Conservation (phyloP, 2,797 vertebrate genomes). For the Parauchenoglanis ngamensis region DNA sequence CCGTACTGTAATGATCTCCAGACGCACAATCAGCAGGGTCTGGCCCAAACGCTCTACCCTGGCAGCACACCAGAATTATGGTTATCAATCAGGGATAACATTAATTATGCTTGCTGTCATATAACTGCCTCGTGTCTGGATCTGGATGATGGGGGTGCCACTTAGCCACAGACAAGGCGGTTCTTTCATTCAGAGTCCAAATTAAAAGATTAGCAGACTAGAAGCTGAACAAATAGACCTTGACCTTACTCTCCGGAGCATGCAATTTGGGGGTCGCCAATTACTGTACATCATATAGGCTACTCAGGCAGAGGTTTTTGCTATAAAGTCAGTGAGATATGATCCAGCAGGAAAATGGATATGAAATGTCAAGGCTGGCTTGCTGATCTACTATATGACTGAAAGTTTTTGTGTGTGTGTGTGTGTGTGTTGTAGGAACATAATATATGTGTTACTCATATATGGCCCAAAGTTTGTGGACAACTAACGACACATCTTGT, state of each 20-base stretch:
- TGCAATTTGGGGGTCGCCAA: slow-evolving; percentile 16
- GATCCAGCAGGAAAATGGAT: too few species aligned
- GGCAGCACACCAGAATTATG: slow-evolving; percentile 46
- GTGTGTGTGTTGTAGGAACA: not conserved
- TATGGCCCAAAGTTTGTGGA: not conserved
- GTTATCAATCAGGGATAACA: slow-evolving; percentile 59
- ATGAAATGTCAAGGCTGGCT: too few species aligned
- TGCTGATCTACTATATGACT: not conserved
- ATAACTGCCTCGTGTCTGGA: slow-evolving; percentile 24
- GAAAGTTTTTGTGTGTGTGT: not conserved
- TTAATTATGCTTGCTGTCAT: slow-evolving; percentile 56
- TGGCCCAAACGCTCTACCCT: slow-evolving; percentile 29
- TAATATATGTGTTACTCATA: not conserved
- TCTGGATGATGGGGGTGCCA: slow-evolving; percentile 45
- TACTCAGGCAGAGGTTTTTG: slow-evolving; percentile 2
- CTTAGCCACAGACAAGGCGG: slow-evolving; percentile 33
- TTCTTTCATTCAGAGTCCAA: slow-evolving; percentile 48
- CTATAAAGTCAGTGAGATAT: slow-evolving; percentile 14
- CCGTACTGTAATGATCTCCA: slow-evolving; percentile 48
- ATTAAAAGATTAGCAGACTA: slow-evolving; percentile 47
- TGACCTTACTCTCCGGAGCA: slow-evolving; percentile 8
- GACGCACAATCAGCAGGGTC: slow-evolving; percentile 48
- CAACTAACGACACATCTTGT: not conserved
- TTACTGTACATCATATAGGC: slow-evolving; percentile 39
- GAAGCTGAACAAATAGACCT: slow-evolving; percentile 46